These are phyloP conservation scores for Trochalopteron elliotii DNA, from an alignment of 2,113 vertebrate genomes.

Conservation along the genomic window DNA sequence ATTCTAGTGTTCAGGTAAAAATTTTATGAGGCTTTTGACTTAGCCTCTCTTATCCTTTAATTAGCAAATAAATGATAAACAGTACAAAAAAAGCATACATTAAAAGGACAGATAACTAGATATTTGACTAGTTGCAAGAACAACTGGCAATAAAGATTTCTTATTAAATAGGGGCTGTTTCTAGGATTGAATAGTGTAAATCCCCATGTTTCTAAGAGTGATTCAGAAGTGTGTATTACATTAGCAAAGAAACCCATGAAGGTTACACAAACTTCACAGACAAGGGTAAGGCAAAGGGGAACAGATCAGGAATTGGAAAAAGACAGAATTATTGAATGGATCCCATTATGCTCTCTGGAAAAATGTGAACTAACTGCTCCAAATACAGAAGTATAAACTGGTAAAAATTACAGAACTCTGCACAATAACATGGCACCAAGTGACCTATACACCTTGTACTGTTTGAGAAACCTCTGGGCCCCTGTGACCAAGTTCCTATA, in stretches of 20 bases:
- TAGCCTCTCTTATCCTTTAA: neutral
- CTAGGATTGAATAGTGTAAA: neutral
- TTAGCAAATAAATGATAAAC: neutral
- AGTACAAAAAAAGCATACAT: neutral
- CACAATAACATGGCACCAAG: neutral
- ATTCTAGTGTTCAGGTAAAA: neutral
- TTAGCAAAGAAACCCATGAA: rapidly evolving
- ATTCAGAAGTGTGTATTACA: neutral
- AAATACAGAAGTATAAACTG: neutral
- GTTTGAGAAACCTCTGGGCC: neutral
- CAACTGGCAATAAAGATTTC: neutral
- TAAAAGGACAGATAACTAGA: neutral
- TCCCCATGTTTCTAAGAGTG: neutral
- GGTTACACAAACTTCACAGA: neutral
- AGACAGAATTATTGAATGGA: neutral
- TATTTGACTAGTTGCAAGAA: neutral
- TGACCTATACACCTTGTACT: neutral
- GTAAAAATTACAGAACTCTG: neutral
- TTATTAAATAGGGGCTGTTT: neutral
- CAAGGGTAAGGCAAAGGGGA: neutral
- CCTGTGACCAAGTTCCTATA: neutral
- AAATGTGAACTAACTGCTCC: neutral
- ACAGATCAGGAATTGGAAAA: neutral
- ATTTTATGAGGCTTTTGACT: neutral
- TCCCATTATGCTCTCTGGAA: rapidly evolving